A percentile compares a stretch with the other conserved stretches of the same genome.
Evolutionary conservation across 2,113 vertebrate species (phyloP).

Genomic region (Corydoras sp.): DNA sequence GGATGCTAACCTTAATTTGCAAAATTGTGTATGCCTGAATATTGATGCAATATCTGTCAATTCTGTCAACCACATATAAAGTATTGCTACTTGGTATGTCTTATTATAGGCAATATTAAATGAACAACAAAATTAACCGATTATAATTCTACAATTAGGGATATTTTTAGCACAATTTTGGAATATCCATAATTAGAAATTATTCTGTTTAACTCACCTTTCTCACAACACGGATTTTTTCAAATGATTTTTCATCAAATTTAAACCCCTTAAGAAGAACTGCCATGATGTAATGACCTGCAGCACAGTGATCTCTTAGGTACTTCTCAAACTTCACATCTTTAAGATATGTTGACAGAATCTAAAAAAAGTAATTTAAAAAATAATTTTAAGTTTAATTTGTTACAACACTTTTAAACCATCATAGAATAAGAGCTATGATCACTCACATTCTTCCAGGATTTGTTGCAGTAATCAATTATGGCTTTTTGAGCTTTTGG

Average conservation of each 20-base stretch:
- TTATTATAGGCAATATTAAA: no score
- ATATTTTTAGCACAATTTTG: no score
- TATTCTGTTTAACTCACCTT: constrained; percentile 56
- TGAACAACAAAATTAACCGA: no score
- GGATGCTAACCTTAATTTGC: no score
- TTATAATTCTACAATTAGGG: no score
- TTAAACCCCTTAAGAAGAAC: constrained; percentile 66
- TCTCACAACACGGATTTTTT: constrained; percentile 56
- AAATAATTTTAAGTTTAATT: not conserved
- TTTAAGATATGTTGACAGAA: constrained; percentile 49
- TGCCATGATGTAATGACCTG: constrained; percentile 57
- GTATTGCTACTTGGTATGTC: no score
- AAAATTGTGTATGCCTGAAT: no score
- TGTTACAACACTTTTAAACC: not conserved
- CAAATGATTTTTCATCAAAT: constrained; percentile 59
- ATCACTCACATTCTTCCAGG: constrained; percentile 63
- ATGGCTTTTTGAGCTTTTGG: constrained; percentile 41
- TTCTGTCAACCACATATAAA: no score
- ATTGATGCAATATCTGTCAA: no score
- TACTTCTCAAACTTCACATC: not conserved
- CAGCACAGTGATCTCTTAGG: constrained; percentile 60
- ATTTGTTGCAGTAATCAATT: constrained; percentile 60
- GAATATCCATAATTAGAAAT: not conserved
- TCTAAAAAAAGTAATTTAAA: constrained; percentile 22
- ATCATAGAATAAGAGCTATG: not conserved